phyloP scores from a whole-genome alignment of 1,140 invertebrate genomes.

The Tribolium castaneum region DNA sequence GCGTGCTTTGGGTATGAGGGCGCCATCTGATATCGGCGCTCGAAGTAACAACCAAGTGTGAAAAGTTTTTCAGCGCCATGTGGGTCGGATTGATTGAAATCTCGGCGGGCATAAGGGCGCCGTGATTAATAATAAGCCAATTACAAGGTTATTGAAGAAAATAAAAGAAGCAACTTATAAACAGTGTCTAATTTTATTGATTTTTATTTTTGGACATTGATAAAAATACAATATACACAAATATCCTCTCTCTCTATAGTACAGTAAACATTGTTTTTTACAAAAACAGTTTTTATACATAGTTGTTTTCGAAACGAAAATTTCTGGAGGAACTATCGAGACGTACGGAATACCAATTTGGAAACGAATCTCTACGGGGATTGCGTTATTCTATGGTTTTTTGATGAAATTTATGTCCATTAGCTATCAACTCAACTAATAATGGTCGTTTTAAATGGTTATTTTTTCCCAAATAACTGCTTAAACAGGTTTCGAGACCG shows the following conservation, averaged over 20 bases:
- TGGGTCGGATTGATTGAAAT: conserved; percentile 27
- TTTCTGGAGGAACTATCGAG: conserved; percentile 12
- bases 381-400: conserved; percentile 23
- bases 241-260: conserved; percentile 51
- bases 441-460: conserved; percentile 23
- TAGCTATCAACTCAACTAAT: conserved; percentile 34
- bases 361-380: conserved; percentile 26
- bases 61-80: background rate
- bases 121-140: background rate
- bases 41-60: background rate
- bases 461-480: conserved; percentile 39
- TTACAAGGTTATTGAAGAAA: conserved; percentile 21
- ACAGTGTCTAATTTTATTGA: conserved; percentile 55
- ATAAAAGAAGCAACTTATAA: conserved; percentile 51
- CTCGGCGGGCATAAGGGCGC: conserved; percentile 6
- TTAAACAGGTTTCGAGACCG: conserved; percentile 40
- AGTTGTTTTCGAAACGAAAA: conserved; percentile 24
- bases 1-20: background rate
- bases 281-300: conserved; percentile 34
- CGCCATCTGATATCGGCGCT: conserved; percentile 6
- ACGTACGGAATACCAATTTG: conserved; percentile 6
- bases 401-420: conserved; percentile 34
- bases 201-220: conserved; percentile 58
- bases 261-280: conserved; percentile 39
- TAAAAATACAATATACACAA: conserved; percentile 59